Evolutionary conservation across 1,140 invertebrate genomes (phyloP), one percentile per base, ranked within the genome.

Genomic region (Limonius californicus): DNA sequence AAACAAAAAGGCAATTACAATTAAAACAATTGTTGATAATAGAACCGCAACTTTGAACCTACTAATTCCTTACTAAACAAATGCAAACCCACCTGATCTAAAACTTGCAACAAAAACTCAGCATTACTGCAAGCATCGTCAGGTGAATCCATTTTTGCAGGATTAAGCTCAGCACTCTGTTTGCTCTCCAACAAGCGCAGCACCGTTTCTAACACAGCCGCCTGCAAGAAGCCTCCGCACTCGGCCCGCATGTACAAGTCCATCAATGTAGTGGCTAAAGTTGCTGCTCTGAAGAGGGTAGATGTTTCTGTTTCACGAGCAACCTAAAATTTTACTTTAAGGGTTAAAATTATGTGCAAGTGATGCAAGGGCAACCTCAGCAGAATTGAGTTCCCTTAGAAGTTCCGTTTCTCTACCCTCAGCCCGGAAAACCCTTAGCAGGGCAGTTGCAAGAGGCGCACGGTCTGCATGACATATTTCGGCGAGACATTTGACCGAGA

Each of bases 191-290:
- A 85, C 43, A 99, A 83, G 76, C 91, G 89, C 47, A 92, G 85
- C 21, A 98, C 89, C 0, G 91, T 94, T 70, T 95, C 92, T 57
- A 91, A 88, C 47, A 98, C 84, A 18, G 95, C 94, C 42, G 90
- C 89, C 77, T 94, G 85, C n/a, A 96, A 79, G 78, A 95, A 95
- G 16, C 85, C 84, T 32, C 87, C 85, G 73, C 91, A 92, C 59
- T 95, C 89, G 57, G 91, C 89, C 71, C 92, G 92, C 95, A 98
- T 98, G 77, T 97, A 97, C 68, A 96, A 85, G 81, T 98, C 95
- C 89, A 98, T 94, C 30, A 98, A 81, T 0, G 95, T 96, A 11
- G 96, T 97, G 16, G 95, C 94, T 47, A 98, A 82, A 47, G 94
- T 95, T 9, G 94, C 94, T 60, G 91, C 92, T 66, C 96, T 84